Conservation (phyloP, 2,113 vertebrate genomes). For the Typhlomys cinereus region DNA sequence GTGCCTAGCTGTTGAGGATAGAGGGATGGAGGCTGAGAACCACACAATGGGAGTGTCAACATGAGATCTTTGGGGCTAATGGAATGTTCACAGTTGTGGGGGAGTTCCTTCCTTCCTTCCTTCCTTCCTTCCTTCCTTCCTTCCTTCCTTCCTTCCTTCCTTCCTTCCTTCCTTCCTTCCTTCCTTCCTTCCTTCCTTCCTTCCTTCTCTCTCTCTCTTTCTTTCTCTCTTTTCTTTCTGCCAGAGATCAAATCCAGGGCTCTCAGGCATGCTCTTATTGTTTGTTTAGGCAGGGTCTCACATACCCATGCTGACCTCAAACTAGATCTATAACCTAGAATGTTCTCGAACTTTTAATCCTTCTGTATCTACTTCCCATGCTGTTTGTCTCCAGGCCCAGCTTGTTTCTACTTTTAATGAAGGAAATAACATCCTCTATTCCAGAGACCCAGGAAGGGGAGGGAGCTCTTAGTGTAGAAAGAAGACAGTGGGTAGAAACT, state of each 20-base stretch:
- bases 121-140: background rate
- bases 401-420: constrained; percentile 11
- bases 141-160: too few species aligned
- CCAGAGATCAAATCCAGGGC: background rate
- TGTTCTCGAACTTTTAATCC: too few species aligned
- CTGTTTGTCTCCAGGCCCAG: too few species aligned
- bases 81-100: background rate
- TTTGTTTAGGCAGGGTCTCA: too few species aligned
- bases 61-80: background rate
- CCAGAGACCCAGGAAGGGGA: background rate
- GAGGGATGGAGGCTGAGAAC: background rate
- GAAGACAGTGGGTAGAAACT: background rate
- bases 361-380: too few species aligned
- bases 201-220: too few species aligned
- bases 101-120: background rate
- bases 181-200: background rate
- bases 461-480: background rate
- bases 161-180: background rate
- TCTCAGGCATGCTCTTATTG: too few species aligned
- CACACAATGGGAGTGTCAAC: background rate
- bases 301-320: too few species aligned
- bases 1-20: background rate
- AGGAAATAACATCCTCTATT: background rate
- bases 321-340: too few species aligned
- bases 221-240: background rate